phyloP scores from a whole-genome alignment of 2,113 vertebrate species.

The Hippopotamus amphibius region DNA sequence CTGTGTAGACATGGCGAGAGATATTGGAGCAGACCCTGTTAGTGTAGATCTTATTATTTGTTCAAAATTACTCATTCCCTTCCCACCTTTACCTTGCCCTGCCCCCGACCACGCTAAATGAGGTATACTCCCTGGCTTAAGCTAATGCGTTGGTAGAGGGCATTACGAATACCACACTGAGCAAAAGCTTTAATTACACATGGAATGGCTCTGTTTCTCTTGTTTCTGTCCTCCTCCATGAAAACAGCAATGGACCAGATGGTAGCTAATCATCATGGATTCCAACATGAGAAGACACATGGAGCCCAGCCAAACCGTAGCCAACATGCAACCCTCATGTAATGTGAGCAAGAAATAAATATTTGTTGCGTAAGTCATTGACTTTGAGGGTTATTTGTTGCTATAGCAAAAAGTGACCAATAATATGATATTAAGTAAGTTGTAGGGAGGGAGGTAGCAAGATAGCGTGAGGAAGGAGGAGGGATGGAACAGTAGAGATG shows the following conservation, averaged over 20 bases:
- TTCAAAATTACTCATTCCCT: not conserved
- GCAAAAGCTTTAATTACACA: slow-evolving; percentile 23
- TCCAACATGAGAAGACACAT: not conserved
- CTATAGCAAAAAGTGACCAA: not conserved
- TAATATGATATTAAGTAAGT: not conserved
- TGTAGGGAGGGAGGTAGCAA: not conserved
- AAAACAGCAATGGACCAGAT: slow-evolving; percentile 9
- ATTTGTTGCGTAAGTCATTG: not conserved
- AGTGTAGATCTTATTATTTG: not conserved
- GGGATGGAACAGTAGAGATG: not conserved
- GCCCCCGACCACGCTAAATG: not conserved
- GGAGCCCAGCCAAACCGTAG: not conserved
- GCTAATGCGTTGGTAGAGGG: not conserved
- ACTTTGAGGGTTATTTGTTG: not conserved
- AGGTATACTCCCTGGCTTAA: not conserved
- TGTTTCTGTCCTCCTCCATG: not conserved
- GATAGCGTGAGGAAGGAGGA: not conserved
- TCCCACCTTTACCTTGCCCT: not conserved
- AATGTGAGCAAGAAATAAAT: not conserved
- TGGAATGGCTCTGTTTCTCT: not conserved
- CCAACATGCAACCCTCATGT: not conserved
- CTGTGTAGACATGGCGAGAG: not conserved
- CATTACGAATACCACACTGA: not conserved
- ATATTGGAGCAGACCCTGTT: not conserved
- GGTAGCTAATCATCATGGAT: not conserved